Percentiles rank a stretch among this genome's conserved stretches.
Evolutionary conservation across 2,113 vertebrate genomes (phyloP).

Genomic region (Dermatemys mawii): DNA sequence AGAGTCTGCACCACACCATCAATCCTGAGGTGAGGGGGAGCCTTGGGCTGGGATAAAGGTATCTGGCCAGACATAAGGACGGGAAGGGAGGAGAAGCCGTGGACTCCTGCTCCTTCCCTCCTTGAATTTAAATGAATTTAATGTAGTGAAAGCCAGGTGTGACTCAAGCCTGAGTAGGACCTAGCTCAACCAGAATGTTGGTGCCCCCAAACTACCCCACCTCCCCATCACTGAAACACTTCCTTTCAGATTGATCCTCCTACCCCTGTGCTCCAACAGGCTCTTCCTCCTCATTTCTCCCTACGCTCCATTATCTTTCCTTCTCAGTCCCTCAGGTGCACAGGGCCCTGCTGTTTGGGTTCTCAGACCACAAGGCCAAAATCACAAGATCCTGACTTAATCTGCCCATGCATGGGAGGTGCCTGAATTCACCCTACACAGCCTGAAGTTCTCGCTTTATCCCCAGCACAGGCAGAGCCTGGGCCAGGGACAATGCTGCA

Average conservation of each 20-base stretch:
- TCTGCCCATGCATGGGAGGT: neutral
- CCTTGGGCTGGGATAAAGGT: neutral
- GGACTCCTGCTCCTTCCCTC: accelerated
- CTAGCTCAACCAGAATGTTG: neutral
- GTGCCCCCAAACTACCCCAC: neutral
- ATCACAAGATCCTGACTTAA: neutral
- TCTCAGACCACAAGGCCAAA: neutral
- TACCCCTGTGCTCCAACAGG: neutral
- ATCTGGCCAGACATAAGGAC: neutral
- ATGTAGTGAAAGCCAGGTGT: neutral
- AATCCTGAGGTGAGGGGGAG: neutral
- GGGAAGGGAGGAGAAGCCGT: neutral
- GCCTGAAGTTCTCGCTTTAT: neutral
- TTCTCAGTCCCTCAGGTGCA: neutral
- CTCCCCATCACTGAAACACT: neutral
- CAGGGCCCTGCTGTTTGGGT: neutral
- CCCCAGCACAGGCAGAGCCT: neutral
- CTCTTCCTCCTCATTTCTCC: neutral
- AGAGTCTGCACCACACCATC: accelerated
- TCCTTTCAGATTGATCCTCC: neutral
- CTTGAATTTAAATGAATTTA: neutral
- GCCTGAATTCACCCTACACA: neutral
- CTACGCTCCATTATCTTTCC: neutral
- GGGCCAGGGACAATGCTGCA: neutral
- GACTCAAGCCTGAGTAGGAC: neutral